Conservation (phyloP, 2,797 vertebrate species). For the Anableps anableps region DNA sequence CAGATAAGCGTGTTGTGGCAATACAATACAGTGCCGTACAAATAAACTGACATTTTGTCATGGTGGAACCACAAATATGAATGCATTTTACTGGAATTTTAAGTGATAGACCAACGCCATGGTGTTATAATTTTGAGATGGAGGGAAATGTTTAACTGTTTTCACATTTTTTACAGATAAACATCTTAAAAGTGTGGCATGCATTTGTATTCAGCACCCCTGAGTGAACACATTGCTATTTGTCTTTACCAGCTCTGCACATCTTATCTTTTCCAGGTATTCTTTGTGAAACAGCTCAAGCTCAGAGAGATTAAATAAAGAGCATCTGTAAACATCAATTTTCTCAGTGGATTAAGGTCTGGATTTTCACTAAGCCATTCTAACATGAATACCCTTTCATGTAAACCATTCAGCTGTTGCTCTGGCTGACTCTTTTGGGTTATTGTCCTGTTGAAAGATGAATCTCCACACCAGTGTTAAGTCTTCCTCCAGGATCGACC, state of each 20-base stretch:
- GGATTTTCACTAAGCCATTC: background rate
- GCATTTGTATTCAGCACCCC: background rate
- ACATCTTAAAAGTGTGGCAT: background rate
- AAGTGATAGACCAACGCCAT: background rate
- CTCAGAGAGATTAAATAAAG: background rate
- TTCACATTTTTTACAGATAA: background rate
- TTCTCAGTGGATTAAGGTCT: background rate
- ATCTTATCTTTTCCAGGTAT: background rate
- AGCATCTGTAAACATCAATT: background rate
- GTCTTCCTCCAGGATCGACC: background rate
- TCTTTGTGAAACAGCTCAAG: background rate
- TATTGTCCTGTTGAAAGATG: background rate
- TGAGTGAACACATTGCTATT: background rate
- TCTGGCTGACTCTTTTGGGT: background rate
- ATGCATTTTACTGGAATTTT: background rate
- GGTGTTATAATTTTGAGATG: background rate
- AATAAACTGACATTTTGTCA: background rate
- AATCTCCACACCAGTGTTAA: background rate
- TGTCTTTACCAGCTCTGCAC: background rate
- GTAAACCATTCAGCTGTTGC: slow-evolving; percentile 20
- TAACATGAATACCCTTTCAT: background rate
- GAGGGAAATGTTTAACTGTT: background rate
- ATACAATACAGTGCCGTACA: background rate
- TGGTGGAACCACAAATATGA: background rate
- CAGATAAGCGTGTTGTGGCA: slow-evolving; percentile 44